Percentiles rank a stretch among this genome's conserved stretches.
phyloP scores from a whole-genome alignment of 1,140 invertebrate genomes.

The Drosophila lacertosa region DNA sequence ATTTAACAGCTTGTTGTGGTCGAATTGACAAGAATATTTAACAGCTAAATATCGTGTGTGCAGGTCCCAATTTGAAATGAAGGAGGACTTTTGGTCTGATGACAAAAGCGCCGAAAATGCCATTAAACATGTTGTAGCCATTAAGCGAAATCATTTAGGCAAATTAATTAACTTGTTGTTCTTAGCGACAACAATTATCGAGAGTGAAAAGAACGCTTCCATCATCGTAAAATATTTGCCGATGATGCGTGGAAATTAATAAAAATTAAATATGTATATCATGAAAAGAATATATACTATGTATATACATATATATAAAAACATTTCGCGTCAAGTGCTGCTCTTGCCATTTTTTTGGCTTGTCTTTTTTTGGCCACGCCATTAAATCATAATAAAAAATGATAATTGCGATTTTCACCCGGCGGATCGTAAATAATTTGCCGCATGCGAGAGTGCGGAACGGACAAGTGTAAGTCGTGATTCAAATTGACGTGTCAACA shows the following conservation, averaged over 20 bases:
- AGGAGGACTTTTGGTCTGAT: constrained; percentile 33
- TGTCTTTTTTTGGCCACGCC: constrained; percentile 31
- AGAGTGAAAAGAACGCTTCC: constrained; percentile 80
- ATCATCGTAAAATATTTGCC: constrained; percentile 78
- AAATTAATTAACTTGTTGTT: constrained; percentile 83
- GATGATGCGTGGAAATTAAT: constrained; percentile 80
- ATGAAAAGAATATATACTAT: constrained; percentile 28
- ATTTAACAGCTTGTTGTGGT: neutral
- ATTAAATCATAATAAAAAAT: constrained; percentile 82
- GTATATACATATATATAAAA: constrained; percentile 16
- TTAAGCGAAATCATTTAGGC: constrained; percentile 75
- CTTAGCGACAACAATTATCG: constrained; percentile 75
- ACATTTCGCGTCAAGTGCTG: constrained; percentile 34
- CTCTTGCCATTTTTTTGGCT: neutral
- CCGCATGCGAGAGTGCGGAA: constrained; percentile 50
- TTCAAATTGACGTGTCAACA: constrained; percentile 76
- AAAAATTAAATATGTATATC: constrained; percentile 63
- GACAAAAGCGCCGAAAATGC: constrained; percentile 69
- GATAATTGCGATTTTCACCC: constrained; percentile 80
- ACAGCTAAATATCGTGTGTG: neutral
- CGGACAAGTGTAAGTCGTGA: constrained; percentile 80
- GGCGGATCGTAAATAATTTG: constrained; percentile 66
- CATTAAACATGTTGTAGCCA: constrained; percentile 80
- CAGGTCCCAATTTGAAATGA: no score
- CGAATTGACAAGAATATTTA: constrained; percentile 5